Evolutionary conservation across 2,797 vertebrate species (phyloP).

Genomic region (Neopelma chrysocephalum): DNA sequence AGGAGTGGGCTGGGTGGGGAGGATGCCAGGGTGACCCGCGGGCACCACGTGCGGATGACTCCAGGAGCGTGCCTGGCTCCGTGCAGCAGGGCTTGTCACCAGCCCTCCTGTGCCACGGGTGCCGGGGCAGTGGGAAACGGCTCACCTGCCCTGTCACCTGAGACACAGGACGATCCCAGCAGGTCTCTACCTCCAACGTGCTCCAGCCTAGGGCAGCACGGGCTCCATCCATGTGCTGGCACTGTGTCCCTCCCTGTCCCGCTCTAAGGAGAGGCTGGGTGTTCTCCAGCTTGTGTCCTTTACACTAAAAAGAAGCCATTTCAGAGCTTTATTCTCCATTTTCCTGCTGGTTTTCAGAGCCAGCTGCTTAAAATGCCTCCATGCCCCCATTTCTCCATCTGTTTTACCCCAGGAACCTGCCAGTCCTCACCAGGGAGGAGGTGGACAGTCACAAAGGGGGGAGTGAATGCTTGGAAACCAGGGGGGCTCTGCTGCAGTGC

Average conservation of each 20-base stretch:
- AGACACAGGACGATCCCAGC: background rate
- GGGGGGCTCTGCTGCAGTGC: background rate
- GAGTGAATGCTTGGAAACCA: background rate
- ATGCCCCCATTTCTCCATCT: background rate
- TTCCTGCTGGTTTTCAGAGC: background rate
- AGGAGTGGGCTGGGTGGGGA: background rate
- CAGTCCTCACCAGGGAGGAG: background rate
- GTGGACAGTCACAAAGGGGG: background rate
- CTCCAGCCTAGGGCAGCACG: accelerated
- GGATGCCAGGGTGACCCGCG: background rate
- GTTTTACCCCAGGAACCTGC: background rate
- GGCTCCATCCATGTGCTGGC: accelerated
- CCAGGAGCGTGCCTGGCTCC: background rate
- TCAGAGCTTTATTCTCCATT: background rate
- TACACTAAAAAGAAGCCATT: background rate
- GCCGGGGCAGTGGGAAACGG: background rate
- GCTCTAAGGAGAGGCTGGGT: accelerated
- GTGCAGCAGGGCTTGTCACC: background rate
- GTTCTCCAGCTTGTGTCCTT: background rate
- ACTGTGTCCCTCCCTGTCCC: accelerated
- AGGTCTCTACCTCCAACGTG: background rate
- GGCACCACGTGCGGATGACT: background rate
- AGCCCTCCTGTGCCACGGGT: background rate
- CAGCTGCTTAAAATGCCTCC: background rate
- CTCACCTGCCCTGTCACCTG: background rate